phyloP scores from a whole-genome alignment of 2,888 invertebrate genomes.

The Panzeria rudis region DNA sequence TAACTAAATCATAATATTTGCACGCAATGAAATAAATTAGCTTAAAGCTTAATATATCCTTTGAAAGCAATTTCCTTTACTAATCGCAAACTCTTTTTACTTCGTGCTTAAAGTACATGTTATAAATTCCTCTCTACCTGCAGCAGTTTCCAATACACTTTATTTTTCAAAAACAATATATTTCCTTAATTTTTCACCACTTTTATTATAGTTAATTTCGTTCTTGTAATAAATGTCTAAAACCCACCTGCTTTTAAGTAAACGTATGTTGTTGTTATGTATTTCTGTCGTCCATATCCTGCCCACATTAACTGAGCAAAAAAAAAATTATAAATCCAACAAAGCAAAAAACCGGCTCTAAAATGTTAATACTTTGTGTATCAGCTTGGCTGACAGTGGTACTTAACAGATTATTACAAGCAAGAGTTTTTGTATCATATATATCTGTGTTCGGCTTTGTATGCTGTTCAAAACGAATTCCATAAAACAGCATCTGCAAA shows the following conservation, averaged over 20 bases:
- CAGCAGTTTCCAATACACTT: background rate
- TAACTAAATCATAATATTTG: too few relatives aligned
- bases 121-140: background rate
- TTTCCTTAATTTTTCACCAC: conserved; percentile 6
- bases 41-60: background rate
- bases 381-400: conserved; percentile 47
- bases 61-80: background rate
- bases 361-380: conserved; percentile 25
- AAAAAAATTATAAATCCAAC: conserved; percentile 10
- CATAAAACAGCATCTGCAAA: conserved; percentile 61
- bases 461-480: conserved; percentile 11
- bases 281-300: conserved; percentile 54
- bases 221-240: conserved; percentile 54
- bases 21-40: too few relatives aligned
- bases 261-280: conserved; percentile 5
- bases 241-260: conserved; percentile 66
- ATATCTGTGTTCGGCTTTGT: background rate
- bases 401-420: conserved; percentile 56
- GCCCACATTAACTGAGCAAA: conserved; percentile 59
- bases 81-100: background rate
- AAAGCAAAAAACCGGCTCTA: conserved; percentile 34
- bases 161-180: conserved; percentile 3
- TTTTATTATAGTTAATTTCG: conserved; percentile 28
- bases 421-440: conserved; percentile 9
- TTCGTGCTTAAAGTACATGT: background rate